Evolutionary conservation across 2,797 vertebrate species (phyloP).

Genomic region (Lagocephalus sceleratus): DNA sequence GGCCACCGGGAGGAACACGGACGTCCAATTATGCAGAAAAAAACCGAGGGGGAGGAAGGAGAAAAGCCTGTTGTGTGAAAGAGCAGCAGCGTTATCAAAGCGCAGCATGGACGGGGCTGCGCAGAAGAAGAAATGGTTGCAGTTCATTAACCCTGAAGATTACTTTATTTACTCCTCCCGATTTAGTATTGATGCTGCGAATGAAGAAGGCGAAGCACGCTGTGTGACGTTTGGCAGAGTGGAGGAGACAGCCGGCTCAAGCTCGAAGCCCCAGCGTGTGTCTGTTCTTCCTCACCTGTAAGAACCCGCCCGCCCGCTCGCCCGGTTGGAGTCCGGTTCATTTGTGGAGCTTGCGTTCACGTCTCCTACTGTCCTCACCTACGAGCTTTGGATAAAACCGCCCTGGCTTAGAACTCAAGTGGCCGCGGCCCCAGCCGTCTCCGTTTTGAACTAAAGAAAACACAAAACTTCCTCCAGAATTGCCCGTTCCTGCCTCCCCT

Average conservation of each 20-base stretch:
- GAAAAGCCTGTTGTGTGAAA: conserved; percentile 9
- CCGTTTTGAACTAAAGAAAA: no score
- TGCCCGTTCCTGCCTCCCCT: no score
- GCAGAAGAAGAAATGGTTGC: conserved; percentile 6
- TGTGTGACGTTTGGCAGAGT: conserved; percentile 23
- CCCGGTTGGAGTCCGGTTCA: conserved; percentile 18
- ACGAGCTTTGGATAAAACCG: no score
- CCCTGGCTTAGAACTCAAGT: not conserved
- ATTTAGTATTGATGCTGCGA: conserved; percentile 2
- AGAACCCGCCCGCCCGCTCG: conserved; percentile 18
- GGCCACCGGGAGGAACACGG: conserved; percentile 49
- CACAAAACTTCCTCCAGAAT: no score
- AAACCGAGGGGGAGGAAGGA: conserved; percentile 25
- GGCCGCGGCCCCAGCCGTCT: no score
- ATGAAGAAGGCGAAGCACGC: conserved; percentile 3
- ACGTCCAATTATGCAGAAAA: conserved; percentile 47
- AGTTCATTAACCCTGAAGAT: conserved; percentile 14
- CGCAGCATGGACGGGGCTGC: conserved; percentile 14
- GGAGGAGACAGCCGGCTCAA: conserved; percentile 18
- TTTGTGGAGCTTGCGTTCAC: not conserved
- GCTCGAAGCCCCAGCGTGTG: conserved; percentile 34
- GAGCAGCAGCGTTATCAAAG: not conserved
- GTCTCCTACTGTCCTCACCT: no score
- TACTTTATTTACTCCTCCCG: conserved; percentile 11
- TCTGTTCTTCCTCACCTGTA: conserved; percentile 30